Base-by-base conservation (phyloP, 2,113 vertebrate species). In the Sporophila hypoxantha region DNA sequence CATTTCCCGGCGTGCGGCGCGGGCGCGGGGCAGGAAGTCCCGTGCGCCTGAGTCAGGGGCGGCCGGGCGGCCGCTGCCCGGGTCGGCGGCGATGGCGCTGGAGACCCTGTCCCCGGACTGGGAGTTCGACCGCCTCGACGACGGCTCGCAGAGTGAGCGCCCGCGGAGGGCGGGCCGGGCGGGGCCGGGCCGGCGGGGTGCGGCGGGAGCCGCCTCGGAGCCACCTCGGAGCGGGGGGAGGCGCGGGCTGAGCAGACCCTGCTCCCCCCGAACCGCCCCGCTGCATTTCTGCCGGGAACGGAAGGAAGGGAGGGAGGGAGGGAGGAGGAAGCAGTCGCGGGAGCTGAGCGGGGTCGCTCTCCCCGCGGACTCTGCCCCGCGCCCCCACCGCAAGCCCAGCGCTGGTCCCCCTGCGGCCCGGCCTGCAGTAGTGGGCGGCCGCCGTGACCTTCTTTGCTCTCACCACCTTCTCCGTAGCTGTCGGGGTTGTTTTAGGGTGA, bases 61-160 rank as follows among this genome's bases (percentile, higher is more conserved):
- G 90, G 95, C 85, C 60, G 52, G 57, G 65, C 32, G 37, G 56
- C 22, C 4, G 88, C 50, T 7, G 76, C 36, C 12, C 64, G 66
- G 62, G 19, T 89, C 10, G 57, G 82, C 56, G 37, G 96, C 49
- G 52, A 99, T 99, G 98, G 98, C 98, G 60, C 97, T 98, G 82
- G 99, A 99, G 94, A 98, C 97, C 12, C 96, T 99, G 17, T 98
- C 98, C 17, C 98, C 98, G 25, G 98, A 99, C 87, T 99, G 99
- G 99, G 98, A 99, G 84, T 99, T 99, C 95, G 99, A 99, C 93
- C 98, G 99, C 81, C 98, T 99, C 77, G 99, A 99, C 80, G 99
- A 99, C 91, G 98, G 99, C 73, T 99, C 99, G n/a, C 98, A 98
- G 91, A 99, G 99, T 99, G 97, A 98, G 98, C 81, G 34, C 18